Base-by-base conservation (phyloP, 2,113 vertebrate species). In the Papio anubis region DNA sequence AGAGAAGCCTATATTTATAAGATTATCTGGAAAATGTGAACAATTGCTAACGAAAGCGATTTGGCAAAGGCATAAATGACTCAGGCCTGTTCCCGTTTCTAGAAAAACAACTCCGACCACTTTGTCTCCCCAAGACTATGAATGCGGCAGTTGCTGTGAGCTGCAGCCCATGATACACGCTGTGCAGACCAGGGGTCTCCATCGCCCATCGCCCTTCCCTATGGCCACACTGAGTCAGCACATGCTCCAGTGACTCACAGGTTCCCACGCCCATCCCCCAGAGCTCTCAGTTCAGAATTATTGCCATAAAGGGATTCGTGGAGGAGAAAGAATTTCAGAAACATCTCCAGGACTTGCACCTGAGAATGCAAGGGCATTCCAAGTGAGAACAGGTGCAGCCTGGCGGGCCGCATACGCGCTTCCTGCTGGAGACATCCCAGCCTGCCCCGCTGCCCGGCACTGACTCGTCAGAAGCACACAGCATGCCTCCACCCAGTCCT, bases 41-140 rank as follows among this genome's bases (percentile, higher is more conserved):
- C 6, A 27, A 45, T 16, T 5, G 52, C 70, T 57, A 75, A 80
- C 23, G 4, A 68, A 81, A 90, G 88, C 23, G 2, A 82, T 45
- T 20, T 83, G 88, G 43, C 70, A 14, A 50, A 80, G 61, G 18
- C 23, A 8, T 6, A 13, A 72, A 52, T 73, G 95, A 94, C 80
- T 90, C 78, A 43, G 48, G 55, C 23, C 57, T 18, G 8, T 64
- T 76, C 57, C 86, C 64, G 9, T 45, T n/a, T 96, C 94, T 72
- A 88, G 78, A 85, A 79, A 97, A 96, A 88, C 64, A 48, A 14
- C 81, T 61, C 86, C 43, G 82, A 55, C 72, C 57, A 6, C 61
- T 40, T 43, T 48, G 50, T 84, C n/a, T 88, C 57, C 32, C 40
- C 78, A 40, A 50, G 78, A 32, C 57, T 32, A 13, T n/a, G 48